Conservation (phyloP, 2,888 invertebrate species). For the Drosophila conformis region DNA sequence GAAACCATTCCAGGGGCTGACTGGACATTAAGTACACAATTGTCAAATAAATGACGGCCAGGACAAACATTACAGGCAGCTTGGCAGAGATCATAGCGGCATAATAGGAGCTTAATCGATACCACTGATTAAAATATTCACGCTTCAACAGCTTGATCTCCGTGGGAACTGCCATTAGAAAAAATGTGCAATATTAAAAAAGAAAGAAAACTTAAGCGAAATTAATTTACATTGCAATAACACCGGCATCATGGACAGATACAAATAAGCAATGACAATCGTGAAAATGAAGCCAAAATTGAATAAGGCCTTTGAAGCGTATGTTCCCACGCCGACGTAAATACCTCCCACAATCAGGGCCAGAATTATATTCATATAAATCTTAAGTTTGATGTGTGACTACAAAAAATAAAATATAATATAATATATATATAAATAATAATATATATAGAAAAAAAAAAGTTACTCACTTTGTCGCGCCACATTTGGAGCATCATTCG, state of each 20-base stretch:
- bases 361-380: conserved; percentile 88
- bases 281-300: conserved; percentile 94
- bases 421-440: no score
- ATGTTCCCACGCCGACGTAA: conserved; percentile 91
- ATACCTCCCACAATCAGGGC: conserved; percentile 89
- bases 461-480: conserved; percentile 88
- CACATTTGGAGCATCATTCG: conserved; percentile 91
- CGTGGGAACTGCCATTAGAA: conserved; percentile 88
- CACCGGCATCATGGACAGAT: conserved; percentile 93
- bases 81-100: conserved; percentile 89
- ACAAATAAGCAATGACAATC: conserved; percentile 91
- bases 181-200: background rate
- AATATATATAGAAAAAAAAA: no score
- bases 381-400: conserved; percentile 90
- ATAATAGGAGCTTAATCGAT: conserved; percentile 92
- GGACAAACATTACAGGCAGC: conserved; percentile 89
- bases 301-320: conserved; percentile 92
- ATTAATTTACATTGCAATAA: conserved; percentile 89
- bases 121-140: conserved; percentile 95
- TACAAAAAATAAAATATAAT: conserved; percentile 81
- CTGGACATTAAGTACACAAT: conserved; percentile 91
- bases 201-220: conserved; percentile 65
- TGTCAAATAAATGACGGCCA: conserved; percentile 88
- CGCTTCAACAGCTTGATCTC: conserved; percentile 91
- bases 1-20: conserved; percentile 90